A percentile compares a stretch with the other conserved stretches of the same genome.
Conservation (phyloP, 2,888 invertebrate genomes). For the Agonopterix arenella region DNA sequence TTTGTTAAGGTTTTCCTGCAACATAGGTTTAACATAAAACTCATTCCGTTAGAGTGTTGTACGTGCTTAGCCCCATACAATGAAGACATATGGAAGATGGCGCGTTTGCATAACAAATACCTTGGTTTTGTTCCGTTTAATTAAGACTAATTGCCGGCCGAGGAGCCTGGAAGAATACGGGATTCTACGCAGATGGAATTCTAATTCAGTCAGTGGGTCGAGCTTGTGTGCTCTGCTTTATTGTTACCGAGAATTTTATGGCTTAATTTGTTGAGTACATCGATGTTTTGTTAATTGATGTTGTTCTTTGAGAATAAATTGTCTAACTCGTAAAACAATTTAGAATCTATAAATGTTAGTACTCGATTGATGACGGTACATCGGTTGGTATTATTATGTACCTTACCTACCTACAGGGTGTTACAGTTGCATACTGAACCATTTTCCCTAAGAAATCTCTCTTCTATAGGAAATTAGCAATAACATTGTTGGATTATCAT, state of each 20-base stretch:
- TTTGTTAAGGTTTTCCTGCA: too few species aligned
- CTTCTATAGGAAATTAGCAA: too few species aligned
- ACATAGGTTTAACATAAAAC: neutral
- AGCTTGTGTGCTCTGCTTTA: neutral
- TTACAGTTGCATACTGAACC: too few species aligned
- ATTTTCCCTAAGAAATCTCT: too few species aligned
- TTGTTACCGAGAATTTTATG: neutral
- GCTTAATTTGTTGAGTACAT: neutral
- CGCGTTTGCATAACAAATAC: slow-evolving; percentile 54
- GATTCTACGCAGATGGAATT: slow-evolving; percentile 19
- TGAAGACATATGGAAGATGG: slow-evolving; percentile 49
- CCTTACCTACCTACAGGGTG: too few species aligned
- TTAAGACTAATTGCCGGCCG: slow-evolving; percentile 58
- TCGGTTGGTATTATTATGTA: too few species aligned
- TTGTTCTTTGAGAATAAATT: neutral
- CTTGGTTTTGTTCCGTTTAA: slow-evolving; percentile 42
- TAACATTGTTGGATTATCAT: too few species aligned
- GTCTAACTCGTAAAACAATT: neutral
- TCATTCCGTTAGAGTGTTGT: slow-evolving; percentile 20
- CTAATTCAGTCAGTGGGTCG: slow-evolving; percentile 6
- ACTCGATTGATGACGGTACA: too few species aligned
- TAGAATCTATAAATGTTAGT: too few species aligned
- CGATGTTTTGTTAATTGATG: neutral
- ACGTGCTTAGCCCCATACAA: slow-evolving; percentile 19
- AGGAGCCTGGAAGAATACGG: slow-evolving; percentile 17